Evolutionary conservation across 2,113 vertebrate species (phyloP).

Genomic region (Tricholaema leucomelas): DNA sequence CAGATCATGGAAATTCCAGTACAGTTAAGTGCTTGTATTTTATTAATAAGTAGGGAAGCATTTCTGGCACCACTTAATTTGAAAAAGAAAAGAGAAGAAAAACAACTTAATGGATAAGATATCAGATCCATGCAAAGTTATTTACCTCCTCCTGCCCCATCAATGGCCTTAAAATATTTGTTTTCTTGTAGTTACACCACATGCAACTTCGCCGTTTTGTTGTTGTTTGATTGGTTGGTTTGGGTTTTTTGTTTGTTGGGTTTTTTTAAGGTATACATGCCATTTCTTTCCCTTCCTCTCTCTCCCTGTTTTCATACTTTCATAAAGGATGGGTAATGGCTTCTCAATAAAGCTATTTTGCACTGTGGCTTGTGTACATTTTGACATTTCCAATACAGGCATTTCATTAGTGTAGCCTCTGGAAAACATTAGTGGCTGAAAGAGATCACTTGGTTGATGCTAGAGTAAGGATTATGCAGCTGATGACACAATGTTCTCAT

Average conservation of each 20-base stretch:
- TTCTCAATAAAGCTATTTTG: background rate
- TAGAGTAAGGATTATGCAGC: background rate
- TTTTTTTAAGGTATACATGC: background rate
- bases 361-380: background rate
- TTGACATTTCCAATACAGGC: background rate
- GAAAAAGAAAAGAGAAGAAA: background rate
- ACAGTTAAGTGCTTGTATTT: background rate
- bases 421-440: background rate
- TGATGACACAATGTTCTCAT: background rate
- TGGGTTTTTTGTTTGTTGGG: no score
- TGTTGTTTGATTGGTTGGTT: no score
- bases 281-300: background rate
- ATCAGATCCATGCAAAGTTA: background rate
- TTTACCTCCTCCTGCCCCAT: background rate
- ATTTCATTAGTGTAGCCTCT: background rate
- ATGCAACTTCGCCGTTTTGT: background rate
- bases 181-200: background rate
- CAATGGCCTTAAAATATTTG: background rate
- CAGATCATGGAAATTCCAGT: background rate
- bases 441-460: background rate
- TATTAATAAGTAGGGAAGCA: background rate
- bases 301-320: background rate
- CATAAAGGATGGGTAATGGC: background rate
- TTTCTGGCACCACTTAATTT: background rate
- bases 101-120: background rate